Base-by-base conservation (phyloP, 2,797 vertebrate species). In the Thunnus albacares region DNA sequence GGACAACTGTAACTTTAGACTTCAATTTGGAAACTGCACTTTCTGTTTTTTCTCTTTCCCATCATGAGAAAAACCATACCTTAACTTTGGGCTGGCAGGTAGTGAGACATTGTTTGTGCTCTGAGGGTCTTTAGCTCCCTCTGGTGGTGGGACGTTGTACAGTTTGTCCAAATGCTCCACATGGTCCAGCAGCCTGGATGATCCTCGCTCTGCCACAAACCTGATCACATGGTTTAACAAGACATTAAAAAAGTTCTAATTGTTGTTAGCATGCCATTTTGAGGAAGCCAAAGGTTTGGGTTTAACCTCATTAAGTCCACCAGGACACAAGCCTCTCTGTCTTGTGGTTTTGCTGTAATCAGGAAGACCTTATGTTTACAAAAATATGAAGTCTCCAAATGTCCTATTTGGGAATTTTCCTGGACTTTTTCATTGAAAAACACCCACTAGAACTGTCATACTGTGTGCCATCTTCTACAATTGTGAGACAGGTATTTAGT, bases 171-270 rank as follows among this genome's bases (percentile, higher is more conserved):
- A 92, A 82, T 96, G 93, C 77, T 94, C 96, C 72, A 98, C 95
- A 0, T 97, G 97, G 45, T 97, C 96, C 53, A 98, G 87, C 22
- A 98, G 93, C 52, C 94, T 93, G 22, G 95, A 93, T 0, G 95
- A 95, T 13, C 97, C 97, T 79, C 96, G 93, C 63, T 97, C 96
- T 15, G 96, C 95, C 77, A 98, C 92, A 89, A 97, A 97, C 89
- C 97, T 98, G 85, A 7, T 12, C 18, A 52, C 28, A 83, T 56
- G 53, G 24, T 56, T 56, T 8, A 58, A 58, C 15, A 55, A 55
- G 13, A 22, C 18, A 55, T n/a, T 47, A 5, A 47, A 22, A 22
- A 52, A 22, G 52, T 53, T 53, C 52, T 22, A 55, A 3, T 56
- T 56, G 53, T 28, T 28, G 11, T 14, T 24, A 56, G 24, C 7